Evolutionary conservation across 2,113 vertebrate species (phyloP), one percentile per base, ranked within the genome.

Genomic region (Oceanodroma tethys): DNA sequence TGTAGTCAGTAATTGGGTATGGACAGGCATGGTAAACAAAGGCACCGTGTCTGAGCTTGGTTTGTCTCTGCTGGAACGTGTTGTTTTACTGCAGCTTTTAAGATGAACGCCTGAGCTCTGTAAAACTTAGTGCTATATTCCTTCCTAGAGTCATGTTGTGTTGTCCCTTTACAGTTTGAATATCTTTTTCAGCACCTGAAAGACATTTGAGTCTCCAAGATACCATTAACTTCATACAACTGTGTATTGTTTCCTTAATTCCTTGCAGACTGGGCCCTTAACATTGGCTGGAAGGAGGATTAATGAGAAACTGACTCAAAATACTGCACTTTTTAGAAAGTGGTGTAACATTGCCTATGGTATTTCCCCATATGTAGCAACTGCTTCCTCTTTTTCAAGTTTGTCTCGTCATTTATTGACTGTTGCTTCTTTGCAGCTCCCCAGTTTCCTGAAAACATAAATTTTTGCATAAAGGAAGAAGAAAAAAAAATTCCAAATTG

Each of bases 21-120:
- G 50, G 78, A 14, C 20, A n/a, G 62, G 23, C 13, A 11, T 1
- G 20, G 59, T 19, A 86, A n/a, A 15, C 59, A 45, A 27, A 66
- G 40, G 21, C 22, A 6, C 68, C 0, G 1, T 26, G 62, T 6
- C 55, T 0, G 0, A 59, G 58, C n/a, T 4, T 20, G 48, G 30
- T 12, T 71, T 34, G 63, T 60, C 29, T n/a, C 55, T 38, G n/a
- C 55, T 65, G 45, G 32, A n/a, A 38, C 0, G 0, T 40, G 27
- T 12, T 43, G 40, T 43, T 82, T 52, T 26, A 21, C 52, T 71
- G 56, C 22, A 16, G 47, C 10, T 62, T 34, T 50, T 38, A 27
- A 52, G 72, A 79, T n/a, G 6, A 81, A 17, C 16, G 50, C 43
- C 36, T 32, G 32, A 63, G 3, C 7, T 62, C 43, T 20, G 13